Conservation (phyloP, 2,888 invertebrate species). For the Aphidoletes aphidimyza region DNA sequence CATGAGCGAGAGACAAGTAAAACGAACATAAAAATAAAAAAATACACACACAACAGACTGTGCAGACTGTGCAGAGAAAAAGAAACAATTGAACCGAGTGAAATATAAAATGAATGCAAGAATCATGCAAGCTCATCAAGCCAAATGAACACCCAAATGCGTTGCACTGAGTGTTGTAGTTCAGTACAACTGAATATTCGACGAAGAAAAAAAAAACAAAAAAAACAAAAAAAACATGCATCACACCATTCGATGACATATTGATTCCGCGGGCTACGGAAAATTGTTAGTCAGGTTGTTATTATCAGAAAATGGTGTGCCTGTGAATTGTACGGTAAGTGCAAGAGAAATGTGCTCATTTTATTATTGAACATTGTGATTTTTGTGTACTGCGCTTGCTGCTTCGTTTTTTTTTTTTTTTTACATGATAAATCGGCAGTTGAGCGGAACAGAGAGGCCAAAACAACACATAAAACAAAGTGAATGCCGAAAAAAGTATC, state of each 20-base stretch:
- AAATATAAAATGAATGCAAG: not conserved
- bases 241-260: constrained; percentile 37
- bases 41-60: not conserved
- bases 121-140: constrained; percentile 46
- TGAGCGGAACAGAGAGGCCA: not conserved
- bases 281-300: constrained; percentile 51
- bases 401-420: constrained; percentile 23
- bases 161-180: not conserved
- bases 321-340: not conserved
- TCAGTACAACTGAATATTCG: no score
- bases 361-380: constrained; percentile 30
- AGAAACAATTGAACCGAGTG: not conserved
- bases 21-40: not conserved
- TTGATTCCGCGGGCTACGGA: constrained; percentile 41
- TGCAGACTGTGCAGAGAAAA: not conserved
- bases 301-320: not conserved
- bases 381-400: not conserved
- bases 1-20: not conserved
- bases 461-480: not conserved
- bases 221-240: constrained; percentile 33
- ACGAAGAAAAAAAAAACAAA: no score
- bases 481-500: no score
- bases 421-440: not conserved
- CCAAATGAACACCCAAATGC: constrained; percentile 46
- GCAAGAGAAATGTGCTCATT: constrained; percentile 32